Evolutionary conservation across 2,113 vertebrate species (phyloP), one percentile per base, ranked within the genome.

Genomic region (Aegithalos caudatus): DNA sequence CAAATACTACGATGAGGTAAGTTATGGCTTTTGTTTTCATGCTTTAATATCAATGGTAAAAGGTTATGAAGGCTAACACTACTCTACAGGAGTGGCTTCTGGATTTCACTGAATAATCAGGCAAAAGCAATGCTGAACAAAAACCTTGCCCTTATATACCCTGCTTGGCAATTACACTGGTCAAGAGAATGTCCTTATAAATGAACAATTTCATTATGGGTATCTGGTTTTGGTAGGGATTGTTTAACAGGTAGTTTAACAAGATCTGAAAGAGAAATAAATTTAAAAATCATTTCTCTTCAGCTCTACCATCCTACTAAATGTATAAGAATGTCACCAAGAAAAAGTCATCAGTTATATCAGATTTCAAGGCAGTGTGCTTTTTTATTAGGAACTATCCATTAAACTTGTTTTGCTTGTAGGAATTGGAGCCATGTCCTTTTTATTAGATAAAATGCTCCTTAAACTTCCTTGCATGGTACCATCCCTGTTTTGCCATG

Each of bases 1-100:
- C 98, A 99, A 99, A 98, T 99, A 99, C 98, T 99, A 99, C 4
- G 99, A 99, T 50, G 99, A 98, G 99, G 99, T 99, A 98, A 98
- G 99, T 94, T 47, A 62, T 1, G 4, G 33, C 31, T 66, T 72
- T 64, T 80, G 14, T 58, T 82, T 91, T 74, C 20, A 24, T 81
- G 62, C 86, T 81, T 88, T 77, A 54, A 28, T 81, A 53, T 53
- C 24, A 61, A 8, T 37, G 44, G 16, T 54, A 74, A 86, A 79
- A 78, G 28, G 18, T 58, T 61, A 47, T 13, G 35, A 88, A 66
- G 40, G 31, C 17, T 83, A 83, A 60, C 47, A 16, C 35, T 47
- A 37, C 10, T 40, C 29, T 62, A 50, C 65, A 87, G 20, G 35
- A 77, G 65, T 38, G 74, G 45, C 37, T 65, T 64, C 48, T 57